Evolutionary conservation across 1,140 invertebrate species (phyloP).

Genomic region (Propsilocerus akamusi): DNA sequence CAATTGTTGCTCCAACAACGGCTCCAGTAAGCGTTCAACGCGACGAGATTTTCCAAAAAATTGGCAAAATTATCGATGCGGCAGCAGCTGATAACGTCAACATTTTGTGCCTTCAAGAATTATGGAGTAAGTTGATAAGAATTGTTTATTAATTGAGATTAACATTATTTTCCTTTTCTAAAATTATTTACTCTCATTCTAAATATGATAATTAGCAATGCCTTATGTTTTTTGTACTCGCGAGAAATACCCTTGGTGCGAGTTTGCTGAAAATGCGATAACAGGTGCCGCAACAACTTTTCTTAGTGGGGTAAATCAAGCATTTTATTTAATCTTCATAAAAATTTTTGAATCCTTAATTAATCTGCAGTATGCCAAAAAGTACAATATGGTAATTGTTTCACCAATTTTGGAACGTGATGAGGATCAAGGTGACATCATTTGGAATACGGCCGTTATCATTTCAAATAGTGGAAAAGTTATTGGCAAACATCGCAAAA

Average conservation of each 20-base stretch:
- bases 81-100: slow-evolving; percentile 52
- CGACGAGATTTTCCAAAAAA: slow-evolving; percentile 43
- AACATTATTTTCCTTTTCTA: too few relatives aligned
- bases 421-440: slow-evolving; percentile 42
- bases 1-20: slow-evolving; percentile 46
- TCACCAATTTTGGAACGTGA: slow-evolving; percentile 76
- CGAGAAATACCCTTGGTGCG: slow-evolving; percentile 71
- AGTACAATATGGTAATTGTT: slow-evolving; percentile 70
- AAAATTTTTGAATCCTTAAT: not conserved
- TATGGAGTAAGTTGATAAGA: slow-evolving; percentile 54
- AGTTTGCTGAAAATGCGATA: slow-evolving; percentile 69
- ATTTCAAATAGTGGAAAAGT: slow-evolving; percentile 59
- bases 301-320: slow-evolving; percentile 34
- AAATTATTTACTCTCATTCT: too few relatives aligned
- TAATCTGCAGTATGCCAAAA: slow-evolving; percentile 36
- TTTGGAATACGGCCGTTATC: slow-evolving; percentile 77
- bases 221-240: slow-evolving; percentile 83
- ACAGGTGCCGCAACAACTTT: slow-evolving; percentile 55
- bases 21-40: slow-evolving; percentile 46
- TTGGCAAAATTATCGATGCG: slow-evolving; percentile 42
- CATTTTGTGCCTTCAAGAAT: slow-evolving; percentile 70
- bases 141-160: not conserved
- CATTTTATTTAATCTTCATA: not conserved
- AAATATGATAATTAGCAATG: too few relatives aligned
- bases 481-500: slow-evolving; percentile 75